Conservation (phyloP, 2,888 invertebrate species). For the Ethmia dodecea region DNA sequence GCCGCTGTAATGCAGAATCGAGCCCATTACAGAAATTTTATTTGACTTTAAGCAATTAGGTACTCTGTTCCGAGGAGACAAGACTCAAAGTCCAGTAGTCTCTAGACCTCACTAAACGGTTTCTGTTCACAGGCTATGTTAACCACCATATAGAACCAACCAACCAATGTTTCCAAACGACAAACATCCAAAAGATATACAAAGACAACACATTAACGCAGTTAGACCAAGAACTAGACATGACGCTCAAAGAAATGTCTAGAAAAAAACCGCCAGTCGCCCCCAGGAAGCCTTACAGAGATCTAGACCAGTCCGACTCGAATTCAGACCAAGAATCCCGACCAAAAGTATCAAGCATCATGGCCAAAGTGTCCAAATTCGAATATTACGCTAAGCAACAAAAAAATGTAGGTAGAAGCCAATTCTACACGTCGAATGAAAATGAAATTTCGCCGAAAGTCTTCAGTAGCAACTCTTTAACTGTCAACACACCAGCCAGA, state of each 20-base stretch:
- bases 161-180: constrained; percentile 52
- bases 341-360: constrained; percentile 73
- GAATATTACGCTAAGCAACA: constrained; percentile 85
- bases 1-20: too few relatives aligned
- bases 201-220: constrained; percentile 55
- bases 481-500: constrained; percentile 89
- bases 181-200: constrained; percentile 45
- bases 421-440: constrained; percentile 61
- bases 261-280: constrained; percentile 81
- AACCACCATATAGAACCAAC: constrained; percentile 40
- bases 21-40: too few relatives aligned
- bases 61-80: too few relatives aligned
- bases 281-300: constrained; percentile 77
- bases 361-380: constrained; percentile 88
- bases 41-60: too few relatives aligned
- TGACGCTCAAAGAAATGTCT: constrained; percentile 66
- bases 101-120: too few relatives aligned
- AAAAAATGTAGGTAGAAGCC: constrained; percentile 66
- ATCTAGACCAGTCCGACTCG: constrained; percentile 63
- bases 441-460: constrained; percentile 84
- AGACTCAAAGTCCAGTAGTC: too few relatives aligned
- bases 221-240: constrained; percentile 63
- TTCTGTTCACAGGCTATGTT: constrained; percentile 42
- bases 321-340: constrained; percentile 68
- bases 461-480: constrained; percentile 86